Percentiles rank a stretch among this genome's conserved stretches.
Conservation (phyloP, 2,888 invertebrate species). For the Drosophila limbata region DNA sequence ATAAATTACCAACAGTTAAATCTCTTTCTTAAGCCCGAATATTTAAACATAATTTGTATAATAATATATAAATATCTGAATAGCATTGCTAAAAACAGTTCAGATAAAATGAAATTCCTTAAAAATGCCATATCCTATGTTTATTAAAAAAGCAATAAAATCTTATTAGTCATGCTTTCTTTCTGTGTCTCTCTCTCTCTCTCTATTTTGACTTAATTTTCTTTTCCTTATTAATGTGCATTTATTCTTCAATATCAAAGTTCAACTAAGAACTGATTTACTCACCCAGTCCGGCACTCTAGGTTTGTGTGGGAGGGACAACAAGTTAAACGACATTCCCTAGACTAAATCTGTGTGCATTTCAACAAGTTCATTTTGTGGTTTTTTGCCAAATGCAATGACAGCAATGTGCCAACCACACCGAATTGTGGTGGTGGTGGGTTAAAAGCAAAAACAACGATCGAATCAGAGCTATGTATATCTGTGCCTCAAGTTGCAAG, state of each 20-base stretch:
- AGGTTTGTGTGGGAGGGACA: not conserved
- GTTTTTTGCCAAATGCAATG: constrained; percentile 35
- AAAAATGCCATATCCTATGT: too few species aligned
- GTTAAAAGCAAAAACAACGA: constrained; percentile 51
- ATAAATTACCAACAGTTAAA: too few species aligned
- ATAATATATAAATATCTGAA: too few species aligned
- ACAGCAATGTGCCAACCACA: constrained; percentile 25
- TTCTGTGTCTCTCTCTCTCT: too few species aligned
- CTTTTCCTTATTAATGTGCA: not conserved
- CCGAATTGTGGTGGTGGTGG: constrained; percentile 20
- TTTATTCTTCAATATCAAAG: not conserved
- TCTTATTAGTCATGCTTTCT: too few species aligned
- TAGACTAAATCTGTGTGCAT: constrained; percentile 66
- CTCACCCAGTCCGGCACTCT: not conserved
- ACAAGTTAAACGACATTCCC: constrained; percentile 49
- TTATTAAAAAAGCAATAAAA: too few species aligned
- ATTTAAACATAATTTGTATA: too few species aligned
- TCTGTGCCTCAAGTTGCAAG: constrained; percentile 10
- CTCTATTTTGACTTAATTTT: not conserved
- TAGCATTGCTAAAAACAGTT: too few species aligned
- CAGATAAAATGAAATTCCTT: too few species aligned
- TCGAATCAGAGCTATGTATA: constrained; percentile 40
- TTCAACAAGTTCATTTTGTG: constrained; percentile 73
- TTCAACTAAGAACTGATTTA: constrained; percentile 26
- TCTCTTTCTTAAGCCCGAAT: too few species aligned